Percentiles rank a stretch among this genome's conserved stretches.
phyloP scores from a whole-genome alignment of 2,797 vertebrate genomes.

The Coregonus sp. region DNA sequence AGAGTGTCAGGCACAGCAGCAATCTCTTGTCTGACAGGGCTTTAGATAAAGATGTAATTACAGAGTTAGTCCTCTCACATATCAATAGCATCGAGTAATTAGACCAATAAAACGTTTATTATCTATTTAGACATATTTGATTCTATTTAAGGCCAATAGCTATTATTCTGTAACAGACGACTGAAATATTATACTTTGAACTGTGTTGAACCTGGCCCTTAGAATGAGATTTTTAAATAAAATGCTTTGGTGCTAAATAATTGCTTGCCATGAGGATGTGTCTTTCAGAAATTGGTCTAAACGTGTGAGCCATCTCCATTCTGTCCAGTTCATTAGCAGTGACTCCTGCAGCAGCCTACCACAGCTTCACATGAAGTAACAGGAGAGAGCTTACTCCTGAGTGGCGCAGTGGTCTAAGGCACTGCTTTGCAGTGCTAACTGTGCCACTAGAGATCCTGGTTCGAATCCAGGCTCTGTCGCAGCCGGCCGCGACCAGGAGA shows the following conservation, averaged over 20 bases:
- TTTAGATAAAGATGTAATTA: slow-evolving; percentile 6
- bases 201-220: slow-evolving; percentile 7
- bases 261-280: background rate
- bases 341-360: background rate
- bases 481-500: too few species aligned
- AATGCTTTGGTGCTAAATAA: background rate
- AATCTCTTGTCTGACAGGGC: background rate
- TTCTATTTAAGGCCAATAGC: slow-evolving; percentile 38
- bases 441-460: too few species aligned
- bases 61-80: background rate
- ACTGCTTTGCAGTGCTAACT: too few species aligned
- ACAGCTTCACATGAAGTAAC: background rate
- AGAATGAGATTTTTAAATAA: background rate
- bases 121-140: slow-evolving; percentile 43
- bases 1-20: background rate
- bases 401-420: too few species aligned
- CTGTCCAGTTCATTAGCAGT: background rate
- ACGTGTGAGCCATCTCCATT: background rate
- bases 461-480: too few species aligned
- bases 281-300: background rate
- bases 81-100: slow-evolving; percentile 32
- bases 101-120: slow-evolving; percentile 27
- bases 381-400: too few species aligned
- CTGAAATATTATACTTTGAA: slow-evolving; percentile 2
- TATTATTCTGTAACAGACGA: slow-evolving; percentile 27